Conservation (phyloP, 1,140 invertebrate genomes). For the Drosophila trapezifrons region DNA sequence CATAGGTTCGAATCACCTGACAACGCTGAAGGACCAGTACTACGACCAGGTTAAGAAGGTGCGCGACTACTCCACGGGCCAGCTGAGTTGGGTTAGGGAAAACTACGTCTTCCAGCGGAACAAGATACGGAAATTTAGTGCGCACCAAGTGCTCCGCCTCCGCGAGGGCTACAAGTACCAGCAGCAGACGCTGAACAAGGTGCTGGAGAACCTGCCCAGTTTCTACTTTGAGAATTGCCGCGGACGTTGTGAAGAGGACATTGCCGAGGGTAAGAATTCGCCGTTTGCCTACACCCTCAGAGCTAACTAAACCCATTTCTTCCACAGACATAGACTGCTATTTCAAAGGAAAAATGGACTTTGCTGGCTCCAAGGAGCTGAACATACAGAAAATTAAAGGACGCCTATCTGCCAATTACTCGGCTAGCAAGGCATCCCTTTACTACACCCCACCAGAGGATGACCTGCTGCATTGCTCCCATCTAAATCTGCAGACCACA, state of each 20-base stretch:
- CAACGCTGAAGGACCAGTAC: conserved; percentile 94
- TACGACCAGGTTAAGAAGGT: conserved; percentile 94
- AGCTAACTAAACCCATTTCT: not conserved
- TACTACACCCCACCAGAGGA: conserved; percentile 92
- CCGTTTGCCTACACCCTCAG: fast-evolving
- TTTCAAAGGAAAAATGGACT: conserved; percentile 87
- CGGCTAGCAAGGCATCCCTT: conserved; percentile 89
- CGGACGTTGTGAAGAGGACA: conserved; percentile 90
- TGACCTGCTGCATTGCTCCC: conserved; percentile 67
- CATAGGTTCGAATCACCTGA: conserved; percentile 94
- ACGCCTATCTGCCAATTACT: conserved; percentile 80
- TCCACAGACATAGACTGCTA: conserved; percentile 85
- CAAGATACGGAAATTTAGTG: conserved; percentile 96
- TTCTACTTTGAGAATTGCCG: conserved; percentile 96
- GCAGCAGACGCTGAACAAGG: conserved; percentile 96
- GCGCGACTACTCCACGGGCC: conserved; percentile 94
- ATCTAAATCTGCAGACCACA: conserved; percentile 68
- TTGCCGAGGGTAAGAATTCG: conserved; percentile 85
- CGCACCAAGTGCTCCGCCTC: conserved; percentile 93
- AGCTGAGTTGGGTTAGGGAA: conserved; percentile 96
- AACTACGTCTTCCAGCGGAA: conserved; percentile 98
- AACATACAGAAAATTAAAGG: conserved; percentile 75
- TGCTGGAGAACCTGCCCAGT: conserved; percentile 96
- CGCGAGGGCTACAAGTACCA: conserved; percentile 97
- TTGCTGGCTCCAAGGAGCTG: conserved; percentile 63